Conservation (phyloP, 1,140 invertebrate species). For the Anthonomus grandis region DNA sequence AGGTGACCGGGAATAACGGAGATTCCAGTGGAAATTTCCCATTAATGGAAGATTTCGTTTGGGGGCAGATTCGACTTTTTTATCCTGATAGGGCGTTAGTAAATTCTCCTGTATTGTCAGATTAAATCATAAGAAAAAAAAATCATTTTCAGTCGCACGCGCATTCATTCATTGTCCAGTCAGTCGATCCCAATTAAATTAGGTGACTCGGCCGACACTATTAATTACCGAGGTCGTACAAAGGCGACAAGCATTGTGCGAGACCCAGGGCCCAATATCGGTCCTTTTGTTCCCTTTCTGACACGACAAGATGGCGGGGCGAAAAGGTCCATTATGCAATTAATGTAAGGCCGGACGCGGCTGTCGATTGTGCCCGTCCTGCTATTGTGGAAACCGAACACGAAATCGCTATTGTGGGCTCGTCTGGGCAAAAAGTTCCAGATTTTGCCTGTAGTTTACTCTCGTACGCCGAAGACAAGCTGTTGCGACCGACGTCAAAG, state of each 20-base stretch:
- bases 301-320: constrained; percentile 6
- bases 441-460: background rate
- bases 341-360: constrained; percentile 14
- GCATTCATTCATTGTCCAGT: constrained; percentile 5
- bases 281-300: constrained; percentile 9
- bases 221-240: constrained; percentile 18
- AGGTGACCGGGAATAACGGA: background rate
- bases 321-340: constrained; percentile 16
- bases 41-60: background rate
- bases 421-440: background rate
- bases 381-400: too few species aligned
- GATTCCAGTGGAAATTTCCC: background rate
- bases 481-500: background rate
- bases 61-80: background rate
- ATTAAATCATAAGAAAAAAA: background rate
- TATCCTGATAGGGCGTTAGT: background rate
- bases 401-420: constrained; percentile 11
- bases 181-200: constrained; percentile 11
- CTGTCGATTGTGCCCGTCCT: constrained; percentile 14
- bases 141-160: background rate
- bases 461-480: background rate
- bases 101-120: background rate
- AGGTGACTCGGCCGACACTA: constrained; percentile 18
- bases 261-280: background rate
- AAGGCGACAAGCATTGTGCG: constrained; percentile 9